These are phyloP conservation scores for Labia minor DNA, from an alignment of 2,888 invertebrate genomes.

Conservation along the genomic window DNA sequence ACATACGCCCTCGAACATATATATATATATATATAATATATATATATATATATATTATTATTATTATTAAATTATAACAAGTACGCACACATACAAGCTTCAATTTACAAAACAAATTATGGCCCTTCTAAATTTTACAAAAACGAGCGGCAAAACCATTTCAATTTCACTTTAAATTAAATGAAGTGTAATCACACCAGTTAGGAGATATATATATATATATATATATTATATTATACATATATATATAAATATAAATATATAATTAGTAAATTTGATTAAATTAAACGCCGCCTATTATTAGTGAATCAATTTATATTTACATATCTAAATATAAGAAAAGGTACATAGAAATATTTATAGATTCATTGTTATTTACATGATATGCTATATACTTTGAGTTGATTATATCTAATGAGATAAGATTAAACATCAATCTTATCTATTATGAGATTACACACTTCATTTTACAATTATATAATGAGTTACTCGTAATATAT, in stretches of 20 bases:
- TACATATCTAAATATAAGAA: not conserved
- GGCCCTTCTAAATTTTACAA: not conserved
- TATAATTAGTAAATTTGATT: not conserved
- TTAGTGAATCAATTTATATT: not conserved
- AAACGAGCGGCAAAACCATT: conserved; percentile 5
- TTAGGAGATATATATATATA: too few relatives aligned
- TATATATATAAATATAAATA: not conserved
- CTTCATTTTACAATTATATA: not conserved
- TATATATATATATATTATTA: not conserved
- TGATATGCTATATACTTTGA: not conserved
- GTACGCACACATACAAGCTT: not conserved
- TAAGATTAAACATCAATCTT: not conserved
- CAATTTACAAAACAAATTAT: not conserved
- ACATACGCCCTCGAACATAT: not conserved
- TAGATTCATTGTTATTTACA: not conserved
- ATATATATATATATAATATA: not conserved
- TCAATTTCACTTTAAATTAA: too few relatives aligned
- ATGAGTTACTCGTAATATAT: not conserved
- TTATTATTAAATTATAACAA: not conserved
- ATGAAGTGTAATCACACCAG: too few relatives aligned
- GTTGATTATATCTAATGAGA: not conserved
- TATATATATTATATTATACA: too few relatives aligned
- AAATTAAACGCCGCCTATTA: not conserved
- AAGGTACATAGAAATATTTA: not conserved
- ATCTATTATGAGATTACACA: not conserved